phyloP scores from a whole-genome alignment of 2,113 vertebrate species.

The Nycticryphes semicollaris region DNA sequence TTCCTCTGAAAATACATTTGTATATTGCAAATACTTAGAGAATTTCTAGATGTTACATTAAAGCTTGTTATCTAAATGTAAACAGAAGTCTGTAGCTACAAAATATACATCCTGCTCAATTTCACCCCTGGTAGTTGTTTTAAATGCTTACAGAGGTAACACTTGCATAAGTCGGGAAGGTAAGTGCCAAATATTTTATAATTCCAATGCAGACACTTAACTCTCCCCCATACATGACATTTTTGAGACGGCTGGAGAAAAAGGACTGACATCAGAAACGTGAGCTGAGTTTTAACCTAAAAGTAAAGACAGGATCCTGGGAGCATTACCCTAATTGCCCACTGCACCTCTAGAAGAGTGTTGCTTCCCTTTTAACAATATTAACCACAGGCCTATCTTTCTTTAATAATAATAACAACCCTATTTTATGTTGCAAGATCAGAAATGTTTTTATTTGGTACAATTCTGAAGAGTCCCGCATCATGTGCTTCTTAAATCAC shows the following conservation, averaged over 20 bases:
- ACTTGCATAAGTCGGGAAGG: background rate
- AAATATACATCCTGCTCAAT: background rate
- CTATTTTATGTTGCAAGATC: background rate
- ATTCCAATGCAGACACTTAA: background rate
- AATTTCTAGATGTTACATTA: background rate
- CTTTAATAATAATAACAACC: background rate
- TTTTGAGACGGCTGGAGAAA: background rate
- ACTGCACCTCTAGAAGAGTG: background rate
- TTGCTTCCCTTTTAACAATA: background rate
- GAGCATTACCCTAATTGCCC: background rate
- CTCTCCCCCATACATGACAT: no score
- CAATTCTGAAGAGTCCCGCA: background rate
- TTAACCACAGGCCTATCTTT: background rate
- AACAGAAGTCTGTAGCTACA: background rate
- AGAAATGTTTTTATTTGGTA: background rate
- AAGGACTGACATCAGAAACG: background rate
- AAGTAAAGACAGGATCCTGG: background rate
- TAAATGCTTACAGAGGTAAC: background rate
- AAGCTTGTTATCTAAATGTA: background rate
- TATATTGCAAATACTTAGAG: background rate
- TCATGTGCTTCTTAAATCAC: background rate
- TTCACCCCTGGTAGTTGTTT: background rate
- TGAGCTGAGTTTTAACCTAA: background rate
- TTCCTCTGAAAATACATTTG: background rate
- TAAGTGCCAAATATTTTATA: background rate